Percentiles rank a stretch among this genome's conserved stretches.
Conservation (phyloP, 2,888 invertebrate species). For the Harmothoe impar region DNA sequence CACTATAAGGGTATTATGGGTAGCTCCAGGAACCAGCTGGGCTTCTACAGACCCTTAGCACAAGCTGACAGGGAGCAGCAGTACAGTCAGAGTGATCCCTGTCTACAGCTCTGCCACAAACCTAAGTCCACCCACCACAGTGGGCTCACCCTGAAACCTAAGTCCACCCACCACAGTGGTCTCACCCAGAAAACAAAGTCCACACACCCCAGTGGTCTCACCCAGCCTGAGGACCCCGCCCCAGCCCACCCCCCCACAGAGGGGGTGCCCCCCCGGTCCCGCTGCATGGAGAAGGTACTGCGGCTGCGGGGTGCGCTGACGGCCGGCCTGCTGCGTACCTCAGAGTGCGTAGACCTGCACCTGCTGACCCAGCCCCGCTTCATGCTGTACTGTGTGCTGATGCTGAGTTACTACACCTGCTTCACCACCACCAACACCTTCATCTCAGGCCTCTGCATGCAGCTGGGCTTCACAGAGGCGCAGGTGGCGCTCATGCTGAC, state of each 20-base stretch:
- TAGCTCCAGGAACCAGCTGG: neutral
- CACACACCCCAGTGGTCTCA: no score
- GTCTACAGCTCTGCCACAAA: neutral
- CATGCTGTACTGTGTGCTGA: constrained; percentile 34
- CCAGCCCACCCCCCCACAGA: no score
- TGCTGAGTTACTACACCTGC: constrained; percentile 46
- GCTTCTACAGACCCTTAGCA: neutral
- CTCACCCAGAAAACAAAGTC: no score
- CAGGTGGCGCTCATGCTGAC: constrained; percentile 53
- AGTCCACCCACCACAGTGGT: no score
- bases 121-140: neutral
- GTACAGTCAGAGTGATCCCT: neutral
- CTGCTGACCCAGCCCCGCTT: neutral
- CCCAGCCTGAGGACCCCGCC: no score
- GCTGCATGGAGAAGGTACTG: neutral
- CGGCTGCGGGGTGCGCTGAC: neutral
- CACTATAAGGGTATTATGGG: neutral
- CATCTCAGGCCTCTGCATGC: constrained; percentile 25
- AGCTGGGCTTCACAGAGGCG: constrained; percentile 25
- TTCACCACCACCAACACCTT: constrained; percentile 56
- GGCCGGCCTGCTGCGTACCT: neutral
- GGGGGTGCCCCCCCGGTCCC: neutral
- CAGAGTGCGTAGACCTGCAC: neutral
- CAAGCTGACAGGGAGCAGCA: neutral
- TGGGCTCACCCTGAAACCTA: no score